These are phyloP conservation scores for Anabacerthia variegaticeps DNA, from an alignment of 2,797 vertebrate genomes.

Conservation along the genomic window DNA sequence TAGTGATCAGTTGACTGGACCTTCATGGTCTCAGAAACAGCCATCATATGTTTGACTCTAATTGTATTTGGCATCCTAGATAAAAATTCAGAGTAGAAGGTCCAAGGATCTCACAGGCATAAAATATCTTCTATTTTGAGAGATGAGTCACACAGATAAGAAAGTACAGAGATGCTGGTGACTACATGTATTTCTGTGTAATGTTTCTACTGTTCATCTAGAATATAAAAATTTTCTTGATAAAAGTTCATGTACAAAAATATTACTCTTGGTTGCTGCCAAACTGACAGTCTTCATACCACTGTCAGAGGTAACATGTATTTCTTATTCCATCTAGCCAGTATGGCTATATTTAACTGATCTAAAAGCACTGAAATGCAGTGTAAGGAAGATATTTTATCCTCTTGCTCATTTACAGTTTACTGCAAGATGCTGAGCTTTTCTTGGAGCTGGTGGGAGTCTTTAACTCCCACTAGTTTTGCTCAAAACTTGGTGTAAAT, in stretches of 20 bases:
- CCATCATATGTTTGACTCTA: not conserved
- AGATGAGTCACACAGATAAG: slow-evolving; percentile 23
- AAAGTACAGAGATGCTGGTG: not conserved
- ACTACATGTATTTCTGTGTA: slow-evolving; percentile 29
- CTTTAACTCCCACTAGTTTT: slow-evolving; percentile 27
- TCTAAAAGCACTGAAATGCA: slow-evolving; percentile 5
- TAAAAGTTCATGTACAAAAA: slow-evolving; percentile 25
- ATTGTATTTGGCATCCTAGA: not conserved
- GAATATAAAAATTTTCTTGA: slow-evolving; percentile 39
- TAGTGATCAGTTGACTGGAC: not conserved
- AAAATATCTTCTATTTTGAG: slow-evolving; percentile 2
- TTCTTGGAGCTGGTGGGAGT: not conserved
- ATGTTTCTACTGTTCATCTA: not conserved
- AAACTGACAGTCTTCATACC: slow-evolving; percentile 29
- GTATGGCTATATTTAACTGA: slow-evolving; percentile 27
- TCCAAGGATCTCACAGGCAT: not conserved
- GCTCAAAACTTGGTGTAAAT: not conserved
- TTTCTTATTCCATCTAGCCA: slow-evolving; percentile 27
- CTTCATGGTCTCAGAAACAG: not conserved
- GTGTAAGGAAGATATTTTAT: slow-evolving; percentile 21
- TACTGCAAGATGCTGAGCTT: slow-evolving; percentile 40
- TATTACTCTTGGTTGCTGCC: slow-evolving; percentile 17
- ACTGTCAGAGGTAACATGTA: slow-evolving; percentile 15
- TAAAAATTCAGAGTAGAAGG: slow-evolving; percentile 6
- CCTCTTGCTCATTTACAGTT: slow-evolving; percentile 49